Evolutionary conservation across 2,113 vertebrate species (phyloP), one percentile per base, ranked within the genome.

Genomic region (Lepus europaeus): DNA sequence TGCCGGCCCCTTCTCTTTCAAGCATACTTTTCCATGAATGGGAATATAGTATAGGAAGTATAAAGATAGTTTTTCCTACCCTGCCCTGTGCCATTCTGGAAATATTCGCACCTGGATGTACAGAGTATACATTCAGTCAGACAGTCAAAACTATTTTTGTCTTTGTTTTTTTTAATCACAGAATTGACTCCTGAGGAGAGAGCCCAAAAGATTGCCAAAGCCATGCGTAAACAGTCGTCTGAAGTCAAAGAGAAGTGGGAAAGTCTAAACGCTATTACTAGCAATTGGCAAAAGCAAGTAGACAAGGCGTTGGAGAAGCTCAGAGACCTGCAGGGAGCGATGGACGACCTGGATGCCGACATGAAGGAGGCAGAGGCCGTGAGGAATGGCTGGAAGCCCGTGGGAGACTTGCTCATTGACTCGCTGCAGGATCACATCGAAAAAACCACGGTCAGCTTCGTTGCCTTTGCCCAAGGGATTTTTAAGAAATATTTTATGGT

Each of bases 201-300:
- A 98, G 99, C 99, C 80, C 98, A 99, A 94, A 99, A 97, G 45
- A 98, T 99, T 96, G 99, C 99, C 88, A 99, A 99, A 96, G 99
- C 99, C 64, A 99, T 99, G 98, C 99, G 99, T 56, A 99, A 99
- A 93, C 99, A 99, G 98, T 99, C 99, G 1, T 98, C 98, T 0
- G 99, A 99, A 92, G 99, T 99, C 91, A 99, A 98, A 79, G 99
- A 99, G 96, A 99, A 99, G 51, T 99, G 99, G 99, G 99, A 99
- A 90, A 99, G 98, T 61, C 98, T 99, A 16, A 99, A 98, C 68
- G 98, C 98, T 6, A 98, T 98, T 27, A 98, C 98, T 11, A 98
- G 89, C 9, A 98, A 98, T 93, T 99, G 99, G 99, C 99, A 99
- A 89, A 99, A 98, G 96, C 99, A 99, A 98, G 99, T 99, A 89